A percentile compares a stretch with the other conserved stretches of the same genome.
phyloP scores from a whole-genome alignment of 1,140 invertebrate species.

The Drosophila trapezifrons region DNA sequence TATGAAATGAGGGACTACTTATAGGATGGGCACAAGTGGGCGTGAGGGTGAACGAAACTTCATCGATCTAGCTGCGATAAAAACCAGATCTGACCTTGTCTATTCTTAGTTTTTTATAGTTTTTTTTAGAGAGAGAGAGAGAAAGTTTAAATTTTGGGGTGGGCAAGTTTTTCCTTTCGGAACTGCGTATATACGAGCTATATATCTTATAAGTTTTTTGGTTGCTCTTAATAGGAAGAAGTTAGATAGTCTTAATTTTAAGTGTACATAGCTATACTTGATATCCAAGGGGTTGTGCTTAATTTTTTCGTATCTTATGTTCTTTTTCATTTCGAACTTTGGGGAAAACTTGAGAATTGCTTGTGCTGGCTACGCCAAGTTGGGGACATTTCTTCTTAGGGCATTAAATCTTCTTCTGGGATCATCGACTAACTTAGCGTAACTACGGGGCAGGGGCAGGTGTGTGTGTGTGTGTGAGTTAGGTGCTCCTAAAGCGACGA shows the following conservation, averaged over 20 bases:
- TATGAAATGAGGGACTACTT: conserved; percentile 39
- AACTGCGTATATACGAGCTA: conserved; percentile 48
- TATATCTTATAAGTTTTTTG: conserved; percentile 33
- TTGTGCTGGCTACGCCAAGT: conserved; percentile 77
- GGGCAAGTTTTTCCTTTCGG: conserved; percentile 50
- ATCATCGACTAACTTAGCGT: conserved; percentile 44
- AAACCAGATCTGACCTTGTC: conserved; percentile 31
- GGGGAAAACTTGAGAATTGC: conserved; percentile 60
- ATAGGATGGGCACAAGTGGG: conserved; percentile 28
- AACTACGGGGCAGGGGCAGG: conserved; percentile 50
- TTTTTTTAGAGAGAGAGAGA: conserved; percentile 17
- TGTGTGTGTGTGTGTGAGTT: conserved; percentile 14
- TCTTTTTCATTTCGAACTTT: conserved; percentile 38
- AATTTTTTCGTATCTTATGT: conserved; percentile 24
- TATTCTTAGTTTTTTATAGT: conserved; percentile 15
- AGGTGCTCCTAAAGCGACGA: conserved; percentile 62
- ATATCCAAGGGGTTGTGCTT: conserved; percentile 47
- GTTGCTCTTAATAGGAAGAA: conserved; percentile 58
- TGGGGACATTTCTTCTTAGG: conserved; percentile 17
- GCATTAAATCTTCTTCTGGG: conserved; percentile 7
- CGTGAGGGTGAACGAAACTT: conserved; percentile 23
- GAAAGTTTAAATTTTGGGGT: conserved; percentile 35
- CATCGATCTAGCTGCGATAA: conserved; percentile 19
- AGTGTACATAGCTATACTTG: conserved; percentile 52
- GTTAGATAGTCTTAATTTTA: conserved; percentile 51